Conservation (phyloP, 2,113 vertebrate genomes). For the Xiphophorus maculatus region DNA sequence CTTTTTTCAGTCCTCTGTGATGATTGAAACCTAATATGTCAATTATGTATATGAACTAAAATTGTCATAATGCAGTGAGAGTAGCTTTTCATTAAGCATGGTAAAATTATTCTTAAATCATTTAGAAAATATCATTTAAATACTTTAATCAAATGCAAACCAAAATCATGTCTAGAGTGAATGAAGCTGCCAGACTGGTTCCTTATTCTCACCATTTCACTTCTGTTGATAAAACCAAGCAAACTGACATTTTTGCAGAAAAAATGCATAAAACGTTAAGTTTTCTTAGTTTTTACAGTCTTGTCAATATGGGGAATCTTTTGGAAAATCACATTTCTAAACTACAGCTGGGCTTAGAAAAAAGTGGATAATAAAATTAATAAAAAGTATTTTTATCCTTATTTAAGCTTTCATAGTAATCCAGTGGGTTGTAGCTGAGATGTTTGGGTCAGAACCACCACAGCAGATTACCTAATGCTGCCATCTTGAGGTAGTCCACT, state of each 20-base stretch:
- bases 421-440: neutral
- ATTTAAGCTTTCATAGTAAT: neutral
- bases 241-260: neutral
- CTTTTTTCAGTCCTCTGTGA: too few relatives aligned
- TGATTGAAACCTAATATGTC: neutral
- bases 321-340: neutral
- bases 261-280: neutral
- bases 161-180: neutral
- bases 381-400: too few relatives aligned
- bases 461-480: neutral
- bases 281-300: neutral
- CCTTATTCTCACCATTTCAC: neutral
- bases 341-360: neutral
- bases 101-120: neutral
- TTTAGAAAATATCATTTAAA: neutral
- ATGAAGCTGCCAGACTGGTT: neutral
- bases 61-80: neutral
- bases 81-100: neutral
- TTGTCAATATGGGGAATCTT: neutral
- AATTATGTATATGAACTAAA: too few relatives aligned
- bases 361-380: neutral
- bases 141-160: too few relatives aligned
- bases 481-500: conserved; percentile 6
- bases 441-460: neutral
- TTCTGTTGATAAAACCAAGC: too few relatives aligned